Base-by-base conservation (phyloP, 1,140 invertebrate genomes). In the Brachionus calyciflorus region DNA sequence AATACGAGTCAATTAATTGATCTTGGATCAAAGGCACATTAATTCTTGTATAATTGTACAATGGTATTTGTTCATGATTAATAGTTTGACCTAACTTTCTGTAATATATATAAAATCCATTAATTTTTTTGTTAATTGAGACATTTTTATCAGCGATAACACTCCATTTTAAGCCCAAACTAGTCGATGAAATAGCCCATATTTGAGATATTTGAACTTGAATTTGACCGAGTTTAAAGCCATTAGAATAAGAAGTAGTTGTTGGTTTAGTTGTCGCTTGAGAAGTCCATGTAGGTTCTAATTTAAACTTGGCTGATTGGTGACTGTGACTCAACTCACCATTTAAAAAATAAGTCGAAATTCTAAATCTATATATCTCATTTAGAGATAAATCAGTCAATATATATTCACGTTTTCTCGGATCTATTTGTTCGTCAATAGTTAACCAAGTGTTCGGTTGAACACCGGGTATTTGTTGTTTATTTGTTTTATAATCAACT, bases 91-190 rank as follows among this genome's bases (percentile, higher is more conserved):
- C 30, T 1, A 73, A 1, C 19, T 33, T 24, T 33, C 69, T 14
- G 26, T 73, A 73, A 73, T 73, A 73, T 12, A 73, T 73, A 24
- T 73, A 73, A 73, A 73, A 73, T 0, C 69, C 69, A 17, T 73
- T 26, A 24, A 73, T 55, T 49, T 17, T 40, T 12, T 26, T 17
- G 0, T 1, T 28, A 1, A 37, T 1, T 0, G 37, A 21, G 1
- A 0, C 9, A 26, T 21, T 65, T 19, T 28, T 26, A 6, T 6
- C 5, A 12, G 26, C 17, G 2, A 65, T 6, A 5, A 65, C 19
- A 24, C 41, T 37, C 69, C 69, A 73, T 28, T 73, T 73, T 9
- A 73, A 30, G 17, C 69, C 69, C 0, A 73, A 30, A n/a, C 30
- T 40, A 0, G 24, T 51, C 6, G 69, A 7, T 10, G 69, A 73